Conservation (phyloP, 2,888 invertebrate species). For the Andricus quercusramuli region DNA sequence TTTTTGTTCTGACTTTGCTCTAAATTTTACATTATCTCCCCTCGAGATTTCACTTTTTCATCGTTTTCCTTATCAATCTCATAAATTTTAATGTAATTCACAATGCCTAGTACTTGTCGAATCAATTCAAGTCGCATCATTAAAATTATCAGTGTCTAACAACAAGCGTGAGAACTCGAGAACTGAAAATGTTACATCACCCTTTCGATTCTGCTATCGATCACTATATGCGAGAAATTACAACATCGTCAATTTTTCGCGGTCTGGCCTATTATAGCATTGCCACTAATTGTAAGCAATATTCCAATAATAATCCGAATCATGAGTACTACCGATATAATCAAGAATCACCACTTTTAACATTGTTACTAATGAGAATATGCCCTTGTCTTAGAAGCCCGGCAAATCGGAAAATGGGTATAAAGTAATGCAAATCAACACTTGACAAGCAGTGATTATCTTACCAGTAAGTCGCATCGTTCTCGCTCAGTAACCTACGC, state of each 20-base stretch:
- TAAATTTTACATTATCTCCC: neutral
- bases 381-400: slow-evolving; percentile 55
- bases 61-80: slow-evolving; percentile 1
- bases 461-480: neutral
- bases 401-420: slow-evolving; percentile 53
- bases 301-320: neutral
- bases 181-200: slow-evolving; percentile 27
- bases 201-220: neutral
- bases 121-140: neutral
- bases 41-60: neutral
- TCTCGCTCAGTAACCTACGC: neutral
- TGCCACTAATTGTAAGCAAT: neutral
- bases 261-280: too few relatives aligned
- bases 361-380: slow-evolving; percentile 45
- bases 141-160: slow-evolving; percentile 25
- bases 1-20: neutral
- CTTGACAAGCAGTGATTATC: neutral
- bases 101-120: neutral
- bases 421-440: slow-evolving; percentile 42
- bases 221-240: slow-evolving; percentile 21
- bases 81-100: slow-evolving; percentile 8
- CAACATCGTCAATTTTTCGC: neutral
- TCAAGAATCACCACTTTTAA: slow-evolving; percentile 3
- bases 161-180: slow-evolving; percentile 17
- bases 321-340: slow-evolving; percentile 1